Evolutionary conservation across 2,888 invertebrate species (phyloP).

Genomic region (Aporophyla nigra): DNA sequence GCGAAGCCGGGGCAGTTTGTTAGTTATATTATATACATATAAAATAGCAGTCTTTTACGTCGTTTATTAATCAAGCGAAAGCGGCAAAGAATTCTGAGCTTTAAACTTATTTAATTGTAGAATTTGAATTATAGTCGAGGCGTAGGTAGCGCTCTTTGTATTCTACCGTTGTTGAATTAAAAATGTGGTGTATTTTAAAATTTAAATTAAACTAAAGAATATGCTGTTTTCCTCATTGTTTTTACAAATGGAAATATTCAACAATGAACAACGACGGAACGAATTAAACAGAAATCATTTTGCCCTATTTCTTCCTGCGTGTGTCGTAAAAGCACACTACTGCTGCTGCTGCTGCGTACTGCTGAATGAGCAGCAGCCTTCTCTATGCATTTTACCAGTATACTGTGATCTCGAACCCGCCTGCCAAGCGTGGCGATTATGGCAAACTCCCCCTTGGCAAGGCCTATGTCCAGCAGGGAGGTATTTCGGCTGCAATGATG

Average conservation of each 20-base stretch:
- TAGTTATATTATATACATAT: neutral
- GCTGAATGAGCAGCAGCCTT: too few relatives aligned
- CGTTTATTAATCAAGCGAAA: slow-evolving; percentile 25
- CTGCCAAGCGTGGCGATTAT: too few relatives aligned
- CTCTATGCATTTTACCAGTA: too few relatives aligned
- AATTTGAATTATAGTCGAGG: slow-evolving; percentile 21
- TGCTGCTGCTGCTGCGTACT: too few relatives aligned
- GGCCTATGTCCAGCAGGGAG: too few relatives aligned
- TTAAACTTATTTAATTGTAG: slow-evolving; percentile 13
- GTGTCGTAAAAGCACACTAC: too few relatives aligned
- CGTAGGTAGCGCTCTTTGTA: slow-evolving; percentile 10
- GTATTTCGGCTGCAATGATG: too few relatives aligned
- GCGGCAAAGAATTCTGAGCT: slow-evolving; percentile 4
- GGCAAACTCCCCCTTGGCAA: too few relatives aligned
- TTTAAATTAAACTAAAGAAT: neutral
- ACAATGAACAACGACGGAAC: neutral
- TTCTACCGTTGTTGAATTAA: slow-evolving; percentile 4
- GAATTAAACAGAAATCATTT: neutral
- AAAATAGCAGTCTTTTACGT: neutral
- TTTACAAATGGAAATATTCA: neutral
- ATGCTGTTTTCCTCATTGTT: neutral
- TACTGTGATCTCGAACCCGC: too few relatives aligned
- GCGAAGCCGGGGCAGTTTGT: too few relatives aligned
- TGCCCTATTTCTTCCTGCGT: too few relatives aligned
- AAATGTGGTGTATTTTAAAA: slow-evolving; percentile 2